Evolutionary conservation across 2,888 invertebrate species (phyloP), one percentile per base, ranked within the genome.

Genomic region (Bugulina stolonifera): DNA sequence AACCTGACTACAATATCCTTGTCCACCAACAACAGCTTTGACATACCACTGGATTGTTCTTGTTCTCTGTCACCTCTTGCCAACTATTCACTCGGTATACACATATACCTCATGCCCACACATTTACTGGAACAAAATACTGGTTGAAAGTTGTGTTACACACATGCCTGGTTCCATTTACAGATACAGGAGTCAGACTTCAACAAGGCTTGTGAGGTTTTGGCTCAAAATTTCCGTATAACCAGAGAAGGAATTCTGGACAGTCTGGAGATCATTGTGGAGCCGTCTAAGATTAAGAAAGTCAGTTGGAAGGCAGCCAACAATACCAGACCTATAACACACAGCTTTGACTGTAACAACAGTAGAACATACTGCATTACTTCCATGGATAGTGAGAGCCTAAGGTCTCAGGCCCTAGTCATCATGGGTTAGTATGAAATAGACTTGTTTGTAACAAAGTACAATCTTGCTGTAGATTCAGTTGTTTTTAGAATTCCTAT

Each of bases 151-250:
- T n/a, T n/a, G n/a, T n/a, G n/a, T n/a, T n/a, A n/a, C n/a, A n/a
- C n/a, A n/a, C n/a, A n/a, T n/a, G n/a, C n/a, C n/a, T 43, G 43
- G 18, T 18, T 18, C 18, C 18, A 43, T 43, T n/a, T 64, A 32
- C 32, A 64, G 64, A 64, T 64, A 25, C 27, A 64, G 27, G 64
- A 64, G 32, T 10, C 64, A 64, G 64, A 64, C n/a, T 64, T 64
- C 34, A 34, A 64, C 64, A 64, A 64, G n/a, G 64, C 34, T 29
- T 64, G 64, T 32, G 64, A 64, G n/a, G 64, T 64, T 25, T 34
- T 64, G 32, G 64, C 64, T 5, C 32, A 64, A n/a, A 64, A 64
- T 32, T 64, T 64, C 32, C 64, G 64, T 1, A 64, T 64, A 2
- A 64, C 64, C 5, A 64, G 32, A 27, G 64, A 64, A 64, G 64